These are phyloP conservation scores for Benthosema pterotum DNA, from an alignment of 2,797 vertebrate genomes.

Conservation along the genomic window DNA sequence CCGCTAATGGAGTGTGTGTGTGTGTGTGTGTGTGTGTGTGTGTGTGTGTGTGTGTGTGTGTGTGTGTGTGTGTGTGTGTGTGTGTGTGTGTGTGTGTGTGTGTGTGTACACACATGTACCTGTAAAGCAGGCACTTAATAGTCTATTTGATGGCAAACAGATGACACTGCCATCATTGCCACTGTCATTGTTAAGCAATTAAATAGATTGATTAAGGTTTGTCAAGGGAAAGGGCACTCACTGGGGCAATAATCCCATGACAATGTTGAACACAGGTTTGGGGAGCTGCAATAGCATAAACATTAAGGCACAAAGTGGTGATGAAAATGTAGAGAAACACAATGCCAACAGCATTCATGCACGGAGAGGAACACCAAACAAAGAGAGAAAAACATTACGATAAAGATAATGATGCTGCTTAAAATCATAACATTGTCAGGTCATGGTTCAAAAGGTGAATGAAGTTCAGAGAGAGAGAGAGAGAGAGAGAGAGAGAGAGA, in stretches of 20 bases:
- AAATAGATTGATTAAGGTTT: constrained; percentile 68
- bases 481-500: too few relatives aligned
- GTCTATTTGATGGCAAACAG: constrained; percentile 68
- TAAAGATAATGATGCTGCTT: background rate
- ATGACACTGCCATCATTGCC: constrained; percentile 57
- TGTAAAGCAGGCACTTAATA: constrained; percentile 63
- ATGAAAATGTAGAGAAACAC: constrained; percentile 19
- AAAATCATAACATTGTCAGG: background rate
- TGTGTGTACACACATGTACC: constrained; percentile 23
- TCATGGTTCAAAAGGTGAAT: constrained; percentile 11
- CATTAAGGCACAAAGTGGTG: constrained; percentile 9
- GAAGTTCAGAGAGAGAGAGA: too few relatives aligned
- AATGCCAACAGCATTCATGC: too few relatives aligned
- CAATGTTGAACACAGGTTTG: constrained; percentile 48
- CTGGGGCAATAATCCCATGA: constrained; percentile 19
- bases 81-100: constrained; percentile 11
- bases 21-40: background rate
- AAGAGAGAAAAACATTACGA: background rate
- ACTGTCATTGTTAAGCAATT: constrained; percentile 61
- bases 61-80: constrained; percentile 3
- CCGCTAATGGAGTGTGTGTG: constrained; percentile 54
- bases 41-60: constrained; percentile 5
- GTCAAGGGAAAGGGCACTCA: constrained; percentile 49
- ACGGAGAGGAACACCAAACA: constrained; percentile 11
- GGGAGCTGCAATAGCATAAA: constrained; percentile 40